phyloP scores from a whole-genome alignment of 2,888 invertebrate genomes.

The Parelbella ahira region DNA sequence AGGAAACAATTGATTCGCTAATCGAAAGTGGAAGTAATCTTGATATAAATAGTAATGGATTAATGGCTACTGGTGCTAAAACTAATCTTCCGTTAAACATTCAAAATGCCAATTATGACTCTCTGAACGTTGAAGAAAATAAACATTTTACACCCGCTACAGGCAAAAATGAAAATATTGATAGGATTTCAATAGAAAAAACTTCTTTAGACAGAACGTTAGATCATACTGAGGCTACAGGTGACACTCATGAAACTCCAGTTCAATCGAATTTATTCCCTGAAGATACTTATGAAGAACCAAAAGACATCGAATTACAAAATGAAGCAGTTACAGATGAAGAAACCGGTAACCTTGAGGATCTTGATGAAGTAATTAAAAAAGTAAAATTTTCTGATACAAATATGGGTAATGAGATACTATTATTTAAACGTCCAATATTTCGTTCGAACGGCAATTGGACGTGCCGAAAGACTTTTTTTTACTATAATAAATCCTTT shows the following conservation, averaged over 20 bases:
- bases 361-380: constrained; percentile 46
- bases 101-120: no score
- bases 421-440: neutral
- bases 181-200: no score
- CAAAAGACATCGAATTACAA: constrained; percentile 32
- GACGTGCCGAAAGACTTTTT: no score
- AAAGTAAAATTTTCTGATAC: constrained; percentile 57
- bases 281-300: neutral
- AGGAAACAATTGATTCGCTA: constrained; percentile 6
- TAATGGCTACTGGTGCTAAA: neutral
- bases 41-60: neutral
- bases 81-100: neutral
- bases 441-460: no score
- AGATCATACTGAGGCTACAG: neutral
- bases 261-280: neutral
- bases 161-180: no score
- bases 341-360: constrained; percentile 28
- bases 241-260: constrained; percentile 3
- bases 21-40: neutral
- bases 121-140: no score
- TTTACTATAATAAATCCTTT: neutral
- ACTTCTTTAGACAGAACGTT: neutral
- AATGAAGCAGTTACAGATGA: constrained; percentile 23
- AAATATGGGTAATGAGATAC: constrained; percentile 51
- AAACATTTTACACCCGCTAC: no score